phyloP scores from a whole-genome alignment of 1,140 invertebrate genomes.

The Zophobas morio region DNA sequence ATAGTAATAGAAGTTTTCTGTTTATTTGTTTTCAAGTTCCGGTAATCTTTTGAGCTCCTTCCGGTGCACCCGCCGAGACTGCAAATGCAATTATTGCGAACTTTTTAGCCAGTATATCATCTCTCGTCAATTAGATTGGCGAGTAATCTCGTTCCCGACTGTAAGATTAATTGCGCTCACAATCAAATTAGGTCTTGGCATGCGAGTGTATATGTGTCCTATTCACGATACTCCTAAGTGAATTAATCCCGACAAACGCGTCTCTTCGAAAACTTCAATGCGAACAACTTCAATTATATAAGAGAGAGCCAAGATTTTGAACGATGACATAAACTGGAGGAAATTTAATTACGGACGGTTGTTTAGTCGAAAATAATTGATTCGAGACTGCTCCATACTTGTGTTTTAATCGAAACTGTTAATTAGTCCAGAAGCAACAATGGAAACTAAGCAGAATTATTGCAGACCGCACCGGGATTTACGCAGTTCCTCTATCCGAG shows the following conservation, averaged over 20 bases:
- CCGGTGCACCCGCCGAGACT: constrained; percentile 1
- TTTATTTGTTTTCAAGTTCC: too few relatives aligned
- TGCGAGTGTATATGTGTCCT: constrained; percentile 30
- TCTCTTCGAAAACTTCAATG: constrained; percentile 31
- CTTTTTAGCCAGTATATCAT: constrained; percentile 11
- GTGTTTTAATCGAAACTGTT: constrained; percentile 17
- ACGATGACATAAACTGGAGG: constrained; percentile 32
- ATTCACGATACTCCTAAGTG: constrained; percentile 31
- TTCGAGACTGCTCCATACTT: background rate
- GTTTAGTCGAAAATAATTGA: constrained; percentile 38
- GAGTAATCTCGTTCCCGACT: constrained; percentile 36
- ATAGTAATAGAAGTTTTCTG: too few relatives aligned
- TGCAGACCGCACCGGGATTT: constrained; percentile 31
- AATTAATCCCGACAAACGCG: constrained; percentile 36
- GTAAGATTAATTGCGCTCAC: constrained; percentile 36
- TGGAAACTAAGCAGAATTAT: constrained; percentile 24
- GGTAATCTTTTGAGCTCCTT: background rate
- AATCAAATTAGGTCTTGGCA: constrained; percentile 37
- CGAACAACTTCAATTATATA: constrained; percentile 26
- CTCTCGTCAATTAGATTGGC: constrained; percentile 28
- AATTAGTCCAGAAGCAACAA: constrained; percentile 24
- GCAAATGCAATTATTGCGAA: constrained; percentile 20
- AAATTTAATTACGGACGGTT: constrained; percentile 32
- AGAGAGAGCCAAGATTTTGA: constrained; percentile 14
- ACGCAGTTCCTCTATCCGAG: background rate